Conservation (phyloP, 2,888 invertebrate genomes). For the Harpalus rubripes region DNA sequence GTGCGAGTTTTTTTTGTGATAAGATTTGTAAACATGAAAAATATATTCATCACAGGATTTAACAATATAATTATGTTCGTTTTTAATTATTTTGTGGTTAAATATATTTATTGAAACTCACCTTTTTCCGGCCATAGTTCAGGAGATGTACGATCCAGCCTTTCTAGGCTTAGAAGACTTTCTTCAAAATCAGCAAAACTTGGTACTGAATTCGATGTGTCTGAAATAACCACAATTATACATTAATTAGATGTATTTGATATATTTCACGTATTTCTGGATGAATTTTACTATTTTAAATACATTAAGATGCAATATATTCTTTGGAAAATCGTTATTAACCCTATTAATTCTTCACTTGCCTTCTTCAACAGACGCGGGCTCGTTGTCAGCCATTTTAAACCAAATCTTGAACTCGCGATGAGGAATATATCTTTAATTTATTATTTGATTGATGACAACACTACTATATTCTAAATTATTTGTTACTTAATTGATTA, state of each 20-base stretch:
- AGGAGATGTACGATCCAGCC: constrained; percentile 95
- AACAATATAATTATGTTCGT: too few relatives aligned
- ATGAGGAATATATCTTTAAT: constrained; percentile 9
- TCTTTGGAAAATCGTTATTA: neutral
- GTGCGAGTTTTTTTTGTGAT: too few relatives aligned
- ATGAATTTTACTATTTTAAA: neutral
- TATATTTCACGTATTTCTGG: neutral
- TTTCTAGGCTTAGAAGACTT: constrained; percentile 92
- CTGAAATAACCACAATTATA: constrained; percentile 17
- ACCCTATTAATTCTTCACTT: constrained; percentile 71
- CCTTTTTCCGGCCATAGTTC: constrained; percentile 98
- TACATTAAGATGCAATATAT: neutral
- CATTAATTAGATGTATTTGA: neutral
- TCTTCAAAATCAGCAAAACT: constrained; percentile 80
- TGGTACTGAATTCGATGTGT: constrained; percentile 57
- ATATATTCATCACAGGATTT: too few relatives aligned
- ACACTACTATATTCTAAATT: neutral
- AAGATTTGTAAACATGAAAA: too few relatives aligned
- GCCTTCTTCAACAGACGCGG: constrained; percentile 83
- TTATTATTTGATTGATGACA: constrained; percentile 13
- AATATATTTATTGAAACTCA: constrained; percentile 79
- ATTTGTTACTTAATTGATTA: constrained; percentile 8
- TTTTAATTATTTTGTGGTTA: too few relatives aligned
- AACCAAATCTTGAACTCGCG: constrained; percentile 50
- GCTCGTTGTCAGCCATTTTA: constrained; percentile 85